Base-by-base conservation (phyloP, 2,797 vertebrate genomes). In the Glyptemys insculpta region DNA sequence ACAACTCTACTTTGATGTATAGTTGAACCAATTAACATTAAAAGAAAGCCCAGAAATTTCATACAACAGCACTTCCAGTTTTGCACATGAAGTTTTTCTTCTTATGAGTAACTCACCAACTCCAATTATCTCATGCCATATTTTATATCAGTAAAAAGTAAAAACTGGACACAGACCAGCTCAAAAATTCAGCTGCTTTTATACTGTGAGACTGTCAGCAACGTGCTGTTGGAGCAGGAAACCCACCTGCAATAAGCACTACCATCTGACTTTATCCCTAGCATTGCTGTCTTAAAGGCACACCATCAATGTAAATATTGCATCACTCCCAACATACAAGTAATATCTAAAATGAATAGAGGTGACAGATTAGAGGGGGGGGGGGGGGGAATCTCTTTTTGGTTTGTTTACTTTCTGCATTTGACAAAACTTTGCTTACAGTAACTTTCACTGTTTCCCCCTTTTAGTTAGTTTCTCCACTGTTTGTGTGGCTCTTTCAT, bases 41-140 rank as follows among this genome's bases (percentile, higher is more conserved):
- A 86, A 86, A 79, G 16, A 31, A 52, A 50, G 44, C 7, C 5
- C 74, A 25, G 84, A 81, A 76, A 12, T 25, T 53, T 1, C 50
- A 81, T 79, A 81, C 4, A 92, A 4, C 93, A 92, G n/a, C 74
- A 53, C 18, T 94, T 96, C 94, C 92, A 95, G 57, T 6, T 85
- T 79, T 50, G 1, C 86, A 90, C 59, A 94, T 89, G 81, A 93
- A 94, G 83, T 62, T 50, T 89, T 44, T 90, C n/a, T 94, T 87
- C 54, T 91, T 86, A 90, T 78, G 50, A 83, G 84, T 59, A 79
- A 81, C 54, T 80, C 65, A 79, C 56, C 88, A 91, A 14, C 53
- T n/a, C 25, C 95, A 87, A 91, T 93, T 90, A 90, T 86, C 74
- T 79, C 62, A 37, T 57, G 29, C 27, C 89, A 91, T 74, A 7